Percentiles rank a stretch among this genome's conserved stretches.
Conservation (phyloP, 2,113 vertebrate genomes). For the Callopanchax toddi region DNA sequence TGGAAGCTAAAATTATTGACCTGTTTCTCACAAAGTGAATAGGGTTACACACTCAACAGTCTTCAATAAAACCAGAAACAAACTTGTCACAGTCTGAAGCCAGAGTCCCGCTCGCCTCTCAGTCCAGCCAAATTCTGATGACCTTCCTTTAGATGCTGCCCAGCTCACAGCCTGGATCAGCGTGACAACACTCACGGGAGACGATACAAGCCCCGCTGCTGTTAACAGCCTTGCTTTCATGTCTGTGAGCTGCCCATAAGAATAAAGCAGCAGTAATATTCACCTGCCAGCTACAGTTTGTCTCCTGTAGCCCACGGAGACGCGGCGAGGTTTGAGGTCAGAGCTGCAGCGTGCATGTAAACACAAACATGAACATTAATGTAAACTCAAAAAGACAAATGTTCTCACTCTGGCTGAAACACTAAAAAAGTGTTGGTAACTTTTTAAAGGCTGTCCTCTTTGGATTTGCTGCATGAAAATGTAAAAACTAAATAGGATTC, state of each 20-base stretch:
- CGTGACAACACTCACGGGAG: slow-evolving; percentile 10
- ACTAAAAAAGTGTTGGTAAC: not conserved
- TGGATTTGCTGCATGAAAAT: too few relatives aligned
- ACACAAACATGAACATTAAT: slow-evolving; percentile 2
- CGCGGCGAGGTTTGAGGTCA: not conserved
- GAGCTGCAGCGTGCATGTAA: not conserved
- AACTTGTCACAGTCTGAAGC: too few relatives aligned
- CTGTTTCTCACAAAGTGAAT: too few relatives aligned
- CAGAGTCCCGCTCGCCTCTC: too few relatives aligned
- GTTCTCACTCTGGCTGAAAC: not conserved
- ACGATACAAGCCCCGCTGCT: not conserved
- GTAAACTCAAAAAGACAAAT: too few relatives aligned
- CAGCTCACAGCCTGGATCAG: slow-evolving; percentile 24
- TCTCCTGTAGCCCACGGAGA: not conserved
- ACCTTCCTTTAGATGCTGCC: slow-evolving; percentile 18
- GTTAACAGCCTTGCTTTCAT: slow-evolving; percentile 29
- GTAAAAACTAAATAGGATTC: not conserved
- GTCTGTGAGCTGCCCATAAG: slow-evolving; percentile 23
- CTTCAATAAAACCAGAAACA: too few relatives aligned
- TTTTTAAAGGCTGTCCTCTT: not conserved
- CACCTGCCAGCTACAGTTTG: not conserved
- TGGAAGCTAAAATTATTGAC: too few relatives aligned
- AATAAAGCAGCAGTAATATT: slow-evolving; percentile 6
- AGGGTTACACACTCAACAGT: too few relatives aligned
- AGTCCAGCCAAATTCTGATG: too few relatives aligned